Conservation (phyloP, 2,113 vertebrate genomes). For the Cromileptes altivelis region DNA sequence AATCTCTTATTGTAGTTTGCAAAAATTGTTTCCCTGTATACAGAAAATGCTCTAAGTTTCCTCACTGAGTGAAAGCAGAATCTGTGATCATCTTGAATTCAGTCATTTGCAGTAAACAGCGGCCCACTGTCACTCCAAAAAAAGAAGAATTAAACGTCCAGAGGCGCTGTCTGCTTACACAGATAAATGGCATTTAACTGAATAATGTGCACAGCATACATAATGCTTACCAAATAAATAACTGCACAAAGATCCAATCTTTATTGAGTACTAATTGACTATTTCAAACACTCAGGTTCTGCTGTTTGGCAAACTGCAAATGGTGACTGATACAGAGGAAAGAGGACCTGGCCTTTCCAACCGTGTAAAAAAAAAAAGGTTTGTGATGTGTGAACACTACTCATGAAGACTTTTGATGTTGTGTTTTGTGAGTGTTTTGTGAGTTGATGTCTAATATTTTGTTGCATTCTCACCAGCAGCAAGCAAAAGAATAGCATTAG, state of each 20-base stretch:
- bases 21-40: not conserved
- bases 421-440: no score
- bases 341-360: not conserved
- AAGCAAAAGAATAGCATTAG: no score
- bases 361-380: not conserved
- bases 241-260: not conserved
- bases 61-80: not conserved
- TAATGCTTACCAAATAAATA: not conserved
- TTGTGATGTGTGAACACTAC: no score
- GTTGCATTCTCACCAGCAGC: no score
- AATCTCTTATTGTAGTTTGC: not conserved
- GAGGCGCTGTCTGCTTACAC: not conserved
- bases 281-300: not conserved
- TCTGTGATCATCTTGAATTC: not conserved
- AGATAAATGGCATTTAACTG: not conserved
- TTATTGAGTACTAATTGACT: not conserved
- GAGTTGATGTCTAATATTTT: no score
- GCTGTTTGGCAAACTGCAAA: not conserved
- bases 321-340: not conserved
- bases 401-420: no score
- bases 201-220: not conserved
- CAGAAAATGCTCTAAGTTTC: not conserved
- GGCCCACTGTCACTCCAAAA: not conserved
- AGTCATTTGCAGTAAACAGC: not conserved
- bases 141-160: not conserved